A percentile compares a stretch with the other conserved stretches of the same genome.
These are phyloP conservation scores for Cyprinodon tularosa DNA, from an alignment of 2,113 vertebrate species.

Conservation along the genomic window DNA sequence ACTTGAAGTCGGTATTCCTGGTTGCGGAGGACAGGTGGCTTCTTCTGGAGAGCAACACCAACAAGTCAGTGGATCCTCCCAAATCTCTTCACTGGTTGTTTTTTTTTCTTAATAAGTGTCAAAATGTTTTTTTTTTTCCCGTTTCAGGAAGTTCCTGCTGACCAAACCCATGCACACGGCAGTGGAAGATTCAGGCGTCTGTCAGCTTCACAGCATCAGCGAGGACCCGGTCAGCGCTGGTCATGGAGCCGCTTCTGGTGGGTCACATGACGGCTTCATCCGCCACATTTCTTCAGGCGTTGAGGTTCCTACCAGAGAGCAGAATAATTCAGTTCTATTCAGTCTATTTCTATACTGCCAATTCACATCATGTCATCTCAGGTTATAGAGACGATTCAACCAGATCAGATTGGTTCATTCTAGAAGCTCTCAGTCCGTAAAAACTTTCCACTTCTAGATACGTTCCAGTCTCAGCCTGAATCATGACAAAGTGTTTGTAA, in stretches of 20 bases:
- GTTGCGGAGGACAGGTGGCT: slow-evolving; percentile 96
- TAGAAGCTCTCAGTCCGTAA: too few relatives aligned
- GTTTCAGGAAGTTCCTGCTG: slow-evolving; percentile 91
- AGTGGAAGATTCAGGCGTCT: slow-evolving; percentile 83
- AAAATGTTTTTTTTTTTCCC: background rate
- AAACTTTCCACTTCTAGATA: too few relatives aligned
- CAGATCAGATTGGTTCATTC: too few relatives aligned
- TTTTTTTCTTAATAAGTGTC: background rate
- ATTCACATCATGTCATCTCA: too few relatives aligned
- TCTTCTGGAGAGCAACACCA: slow-evolving; percentile 86
- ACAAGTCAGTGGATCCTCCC: slow-evolving; percentile 75
- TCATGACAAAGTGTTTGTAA: too few relatives aligned
- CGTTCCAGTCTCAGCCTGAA: too few relatives aligned
- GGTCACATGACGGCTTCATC: background rate
- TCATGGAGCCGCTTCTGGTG: slow-evolving; percentile 86
- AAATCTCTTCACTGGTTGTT: background rate
- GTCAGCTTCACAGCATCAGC: slow-evolving; percentile 86
- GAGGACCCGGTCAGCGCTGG: slow-evolving; percentile 85
- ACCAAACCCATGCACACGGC: slow-evolving; percentile 86
- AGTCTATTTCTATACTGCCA: too few relatives aligned
- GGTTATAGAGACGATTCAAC: too few relatives aligned
- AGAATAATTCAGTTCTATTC: too few relatives aligned
- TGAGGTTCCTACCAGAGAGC: too few relatives aligned
- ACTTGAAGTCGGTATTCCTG: slow-evolving; percentile 86
- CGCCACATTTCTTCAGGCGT: too few relatives aligned